A percentile compares a stretch with the other conserved stretches of the same genome.
phyloP scores from a whole-genome alignment of 2,797 vertebrate species.

The Lepus townsendii region DNA sequence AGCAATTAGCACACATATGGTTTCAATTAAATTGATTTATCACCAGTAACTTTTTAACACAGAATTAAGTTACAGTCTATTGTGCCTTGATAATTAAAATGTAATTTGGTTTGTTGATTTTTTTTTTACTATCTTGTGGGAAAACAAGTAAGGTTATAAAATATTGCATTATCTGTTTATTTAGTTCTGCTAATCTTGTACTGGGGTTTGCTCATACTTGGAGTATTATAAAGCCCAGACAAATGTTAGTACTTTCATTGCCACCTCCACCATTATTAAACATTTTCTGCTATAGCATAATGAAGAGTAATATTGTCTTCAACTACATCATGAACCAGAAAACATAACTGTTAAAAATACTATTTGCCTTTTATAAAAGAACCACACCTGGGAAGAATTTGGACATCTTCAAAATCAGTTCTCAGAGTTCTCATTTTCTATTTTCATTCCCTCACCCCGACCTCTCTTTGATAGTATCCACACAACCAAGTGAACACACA shows the following conservation, averaged over 20 bases:
- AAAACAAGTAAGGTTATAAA: constrained; percentile 69
- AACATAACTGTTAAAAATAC: background rate
- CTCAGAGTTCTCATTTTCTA: background rate
- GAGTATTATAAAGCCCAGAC: constrained; percentile 33
- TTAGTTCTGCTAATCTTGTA: constrained; percentile 53
- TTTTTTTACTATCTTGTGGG: constrained; percentile 21
- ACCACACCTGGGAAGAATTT: background rate
- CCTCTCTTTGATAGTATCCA: background rate
- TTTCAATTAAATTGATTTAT: constrained; percentile 76
- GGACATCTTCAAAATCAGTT: background rate
- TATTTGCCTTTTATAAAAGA: constrained; percentile 20
- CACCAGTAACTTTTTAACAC: constrained; percentile 65
- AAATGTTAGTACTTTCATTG: constrained; percentile 26
- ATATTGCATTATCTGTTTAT: constrained; percentile 34
- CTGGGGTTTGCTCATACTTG: constrained; percentile 1
- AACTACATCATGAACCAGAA: background rate
- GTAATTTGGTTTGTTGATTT: constrained; percentile 49
- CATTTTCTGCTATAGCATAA: background rate
- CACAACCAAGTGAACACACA: background rate
- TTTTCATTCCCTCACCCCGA: background rate
- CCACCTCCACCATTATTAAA: background rate
- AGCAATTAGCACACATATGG: constrained; percentile 56
- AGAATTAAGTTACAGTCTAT: constrained; percentile 65
- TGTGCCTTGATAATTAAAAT: constrained; percentile 74
- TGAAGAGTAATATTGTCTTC: background rate